phyloP scores from a whole-genome alignment of 2,888 invertebrate genomes.

The Apamea epomidion region DNA sequence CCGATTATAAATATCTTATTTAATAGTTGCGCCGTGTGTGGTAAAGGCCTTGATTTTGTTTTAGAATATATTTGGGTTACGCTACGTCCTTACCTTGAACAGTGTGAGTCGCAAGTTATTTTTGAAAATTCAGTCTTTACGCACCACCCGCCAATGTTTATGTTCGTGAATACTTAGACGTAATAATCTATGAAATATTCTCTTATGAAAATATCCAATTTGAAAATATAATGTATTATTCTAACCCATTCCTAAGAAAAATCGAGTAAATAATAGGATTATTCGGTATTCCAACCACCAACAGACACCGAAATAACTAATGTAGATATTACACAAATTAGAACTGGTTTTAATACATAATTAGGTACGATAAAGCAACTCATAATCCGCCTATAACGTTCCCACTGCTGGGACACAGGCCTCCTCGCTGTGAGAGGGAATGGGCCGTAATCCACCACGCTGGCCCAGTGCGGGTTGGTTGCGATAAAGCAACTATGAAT shows the following conservation, averaged over 20 bases:
- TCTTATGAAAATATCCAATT: background rate
- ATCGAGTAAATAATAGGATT: background rate
- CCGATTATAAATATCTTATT: conserved; percentile 47
- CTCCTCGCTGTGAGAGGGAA: no score
- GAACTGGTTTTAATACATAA: conserved; percentile 15
- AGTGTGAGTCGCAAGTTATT: conserved; percentile 85
- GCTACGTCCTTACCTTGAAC: conserved; percentile 88
- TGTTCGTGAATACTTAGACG: conserved; percentile 63
- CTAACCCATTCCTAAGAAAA: background rate
- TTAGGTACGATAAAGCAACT: background rate
- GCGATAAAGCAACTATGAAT: conserved; percentile 17
- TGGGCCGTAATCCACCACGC: no score
- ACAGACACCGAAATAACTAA: background rate
- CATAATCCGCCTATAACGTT: no score
- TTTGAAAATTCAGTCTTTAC: conserved; percentile 81
- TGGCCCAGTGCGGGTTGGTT: no score
- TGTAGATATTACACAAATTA: background rate
- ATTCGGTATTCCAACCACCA: conserved; percentile 5
- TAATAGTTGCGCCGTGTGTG: conserved; percentile 51
- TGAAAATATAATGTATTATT: background rate
- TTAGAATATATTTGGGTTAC: conserved; percentile 84
- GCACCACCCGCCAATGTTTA: conserved; percentile 71
- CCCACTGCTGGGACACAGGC: no score
- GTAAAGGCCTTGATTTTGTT: conserved; percentile 84
- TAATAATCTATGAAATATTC: conserved; percentile 13